phyloP scores from a whole-genome alignment of 1,140 invertebrate genomes.

The Bombus soroeensis region DNA sequence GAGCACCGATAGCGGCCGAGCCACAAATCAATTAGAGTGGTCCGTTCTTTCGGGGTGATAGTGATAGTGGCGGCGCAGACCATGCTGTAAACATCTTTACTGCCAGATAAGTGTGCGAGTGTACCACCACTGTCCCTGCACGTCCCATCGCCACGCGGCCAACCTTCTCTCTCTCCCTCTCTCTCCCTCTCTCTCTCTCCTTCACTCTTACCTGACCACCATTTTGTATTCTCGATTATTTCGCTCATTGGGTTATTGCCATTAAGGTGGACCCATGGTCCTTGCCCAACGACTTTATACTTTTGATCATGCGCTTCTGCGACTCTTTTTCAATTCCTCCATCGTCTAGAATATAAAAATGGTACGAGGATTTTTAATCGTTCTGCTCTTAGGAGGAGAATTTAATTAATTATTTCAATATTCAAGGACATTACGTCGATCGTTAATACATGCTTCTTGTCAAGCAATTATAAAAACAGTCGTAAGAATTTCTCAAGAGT shows the following conservation, averaged over 20 bases:
- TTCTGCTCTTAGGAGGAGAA: too few species aligned
- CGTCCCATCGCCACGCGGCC: conserved; percentile 39
- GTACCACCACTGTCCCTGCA: conserved; percentile 17
- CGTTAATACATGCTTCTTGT: too few species aligned
- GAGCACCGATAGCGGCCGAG: conserved; percentile 72
- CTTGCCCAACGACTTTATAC: background rate
- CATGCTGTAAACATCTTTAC: conserved; percentile 80
- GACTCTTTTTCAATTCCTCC: too few species aligned
- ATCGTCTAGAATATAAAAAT: too few species aligned
- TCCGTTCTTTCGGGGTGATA: conserved; percentile 73
- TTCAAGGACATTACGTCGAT: too few species aligned
- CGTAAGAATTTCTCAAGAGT: too few species aligned
- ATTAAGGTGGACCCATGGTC: conserved; percentile 15
- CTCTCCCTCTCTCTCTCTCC: background rate
- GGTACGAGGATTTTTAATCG: background rate
- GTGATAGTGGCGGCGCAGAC: conserved; percentile 74
- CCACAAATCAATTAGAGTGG: conserved; percentile 80
- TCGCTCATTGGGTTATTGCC: conserved; percentile 67
- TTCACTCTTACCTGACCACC: conserved; percentile 67
- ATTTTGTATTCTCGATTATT: conserved; percentile 78
- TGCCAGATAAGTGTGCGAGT: conserved; percentile 75
- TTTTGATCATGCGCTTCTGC: background rate
- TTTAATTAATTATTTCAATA: background rate
- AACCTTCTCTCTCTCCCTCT: background rate
- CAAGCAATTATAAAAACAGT: too few species aligned